Conservation (phyloP, 2,888 invertebrate species). For the Coenonympha arcania region DNA sequence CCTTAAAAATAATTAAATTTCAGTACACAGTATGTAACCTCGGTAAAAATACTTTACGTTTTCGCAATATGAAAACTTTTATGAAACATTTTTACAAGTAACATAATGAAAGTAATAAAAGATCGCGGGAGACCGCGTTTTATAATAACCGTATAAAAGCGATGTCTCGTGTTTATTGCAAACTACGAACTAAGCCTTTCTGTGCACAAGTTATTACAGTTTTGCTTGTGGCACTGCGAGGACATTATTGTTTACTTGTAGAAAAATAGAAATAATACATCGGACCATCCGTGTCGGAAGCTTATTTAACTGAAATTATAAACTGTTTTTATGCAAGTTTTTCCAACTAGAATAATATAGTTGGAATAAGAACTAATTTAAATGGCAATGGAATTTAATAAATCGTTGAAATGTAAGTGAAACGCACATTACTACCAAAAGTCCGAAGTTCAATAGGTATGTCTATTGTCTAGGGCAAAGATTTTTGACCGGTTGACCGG, state of each 20-base stretch:
- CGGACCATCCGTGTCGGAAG: neutral
- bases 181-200: constrained; percentile 21
- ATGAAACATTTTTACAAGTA: constrained; percentile 36
- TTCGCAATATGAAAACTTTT: constrained; percentile 23
- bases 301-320: too few species aligned
- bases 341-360: too few species aligned
- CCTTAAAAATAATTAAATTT: neutral
- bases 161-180: constrained; percentile 36
- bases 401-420: too few species aligned
- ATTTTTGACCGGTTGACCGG: too few species aligned
- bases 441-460: too few species aligned
- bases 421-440: too few species aligned
- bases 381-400: too few species aligned
- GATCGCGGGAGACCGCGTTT: constrained; percentile 32
- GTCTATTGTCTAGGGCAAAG: too few species aligned
- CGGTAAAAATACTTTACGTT: constrained; percentile 4
- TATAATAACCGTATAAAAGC: constrained; percentile 38
- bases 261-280: neutral
- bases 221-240: constrained; percentile 8
- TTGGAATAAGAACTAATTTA: too few species aligned
- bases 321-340: too few species aligned
- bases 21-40: neutral
- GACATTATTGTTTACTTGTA: neutral
- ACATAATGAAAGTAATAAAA: constrained; percentile 43
- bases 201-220: constrained; percentile 18